Conservation (phyloP, 2,113 vertebrate genomes). For the Neogale vison region DNA sequence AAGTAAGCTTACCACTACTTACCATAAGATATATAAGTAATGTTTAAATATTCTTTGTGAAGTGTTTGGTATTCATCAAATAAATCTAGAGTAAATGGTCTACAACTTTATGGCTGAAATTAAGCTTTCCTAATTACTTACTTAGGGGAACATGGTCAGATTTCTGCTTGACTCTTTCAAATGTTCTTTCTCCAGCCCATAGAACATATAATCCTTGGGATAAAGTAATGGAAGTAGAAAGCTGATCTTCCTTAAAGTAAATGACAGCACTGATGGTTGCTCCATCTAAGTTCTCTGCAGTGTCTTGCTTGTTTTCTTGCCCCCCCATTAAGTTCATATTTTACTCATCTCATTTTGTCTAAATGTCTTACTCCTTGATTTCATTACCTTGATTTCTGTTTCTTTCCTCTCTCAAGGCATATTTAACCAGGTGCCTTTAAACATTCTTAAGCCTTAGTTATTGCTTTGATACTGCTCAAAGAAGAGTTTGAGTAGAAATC, state of each 20-base stretch:
- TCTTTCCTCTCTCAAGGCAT: not conserved
- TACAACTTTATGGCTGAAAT: not conserved
- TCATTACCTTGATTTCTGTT: not conserved
- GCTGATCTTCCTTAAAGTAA: not conserved
- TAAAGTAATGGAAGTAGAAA: not conserved
- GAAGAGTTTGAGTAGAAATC: not conserved
- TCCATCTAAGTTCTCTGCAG: not conserved
- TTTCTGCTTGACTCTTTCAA: not conserved
- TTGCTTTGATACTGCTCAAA: not conserved
- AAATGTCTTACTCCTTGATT: not conserved
- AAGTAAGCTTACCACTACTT: not conserved
- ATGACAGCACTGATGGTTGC: not conserved
- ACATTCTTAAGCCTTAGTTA: not conserved
- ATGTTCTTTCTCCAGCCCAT: not conserved
- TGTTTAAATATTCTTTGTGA: not conserved
- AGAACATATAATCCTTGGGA: not conserved
- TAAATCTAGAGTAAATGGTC: not conserved
- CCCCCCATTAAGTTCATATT: not conserved
- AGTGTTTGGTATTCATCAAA: not conserved
- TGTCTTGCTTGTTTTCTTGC: not conserved
- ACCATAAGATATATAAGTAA: too few relatives aligned
- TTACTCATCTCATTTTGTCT: not conserved
- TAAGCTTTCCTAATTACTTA: not conserved
- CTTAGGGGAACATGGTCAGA: not conserved
- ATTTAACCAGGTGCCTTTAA: not conserved